Conservation (phyloP, 2,797 vertebrate genomes). For the Danio albolineatus region DNA sequence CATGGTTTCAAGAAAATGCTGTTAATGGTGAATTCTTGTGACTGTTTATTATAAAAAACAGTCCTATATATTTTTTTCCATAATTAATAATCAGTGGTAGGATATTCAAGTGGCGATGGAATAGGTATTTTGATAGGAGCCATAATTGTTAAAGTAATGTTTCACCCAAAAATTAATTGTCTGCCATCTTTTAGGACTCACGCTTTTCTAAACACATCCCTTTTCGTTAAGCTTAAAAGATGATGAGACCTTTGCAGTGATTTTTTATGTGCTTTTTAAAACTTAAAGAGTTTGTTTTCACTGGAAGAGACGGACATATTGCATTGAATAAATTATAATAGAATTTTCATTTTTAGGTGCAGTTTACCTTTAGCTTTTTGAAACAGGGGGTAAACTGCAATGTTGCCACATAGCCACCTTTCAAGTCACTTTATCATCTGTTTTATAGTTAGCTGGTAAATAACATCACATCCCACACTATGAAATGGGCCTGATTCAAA, state of each 20-base stretch:
- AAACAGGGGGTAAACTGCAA: constrained; percentile 1
- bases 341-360: too few relatives aligned
- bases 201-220: neutral
- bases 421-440: constrained; percentile 27
- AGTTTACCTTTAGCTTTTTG: neutral
- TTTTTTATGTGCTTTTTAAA: neutral
- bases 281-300: too few relatives aligned
- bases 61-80: neutral
- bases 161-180: neutral
- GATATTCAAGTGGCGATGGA: neutral
- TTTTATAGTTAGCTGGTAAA: constrained; percentile 21
- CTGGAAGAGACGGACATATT: neutral
- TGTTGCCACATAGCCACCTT: neutral
- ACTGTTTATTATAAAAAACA: neutral
- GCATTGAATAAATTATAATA: neutral
- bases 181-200: neutral
- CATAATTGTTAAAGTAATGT: neutral
- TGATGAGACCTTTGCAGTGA: neutral
- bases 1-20: neutral
- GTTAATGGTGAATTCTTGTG: neutral
- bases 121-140: neutral
- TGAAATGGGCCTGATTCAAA: neutral
- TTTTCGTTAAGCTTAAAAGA: neutral
- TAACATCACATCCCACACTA: constrained; percentile 4
- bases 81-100: neutral